Percentiles rank a stretch among this genome's conserved stretches.
Conservation (phyloP, 2,888 invertebrate genomes). For the Oeneis ivallda region DNA sequence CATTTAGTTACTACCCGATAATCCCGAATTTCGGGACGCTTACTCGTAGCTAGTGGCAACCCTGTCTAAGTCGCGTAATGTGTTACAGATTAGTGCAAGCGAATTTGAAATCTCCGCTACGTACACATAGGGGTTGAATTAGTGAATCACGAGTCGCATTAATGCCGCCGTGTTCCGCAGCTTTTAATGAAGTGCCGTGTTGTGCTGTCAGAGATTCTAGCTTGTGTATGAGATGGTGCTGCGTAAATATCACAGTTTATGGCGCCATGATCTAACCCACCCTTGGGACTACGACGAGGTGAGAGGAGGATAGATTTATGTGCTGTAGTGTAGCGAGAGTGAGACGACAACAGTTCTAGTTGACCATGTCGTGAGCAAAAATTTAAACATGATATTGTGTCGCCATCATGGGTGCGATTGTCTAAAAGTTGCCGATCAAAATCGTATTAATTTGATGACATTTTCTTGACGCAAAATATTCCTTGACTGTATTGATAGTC, state of each 20-base stretch:
- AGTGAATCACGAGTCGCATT: conserved; percentile 3
- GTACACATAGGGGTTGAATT: conserved; percentile 17
- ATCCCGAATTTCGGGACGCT: neutral
- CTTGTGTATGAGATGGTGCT: conserved; percentile 29
- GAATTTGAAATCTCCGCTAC: conserved; percentile 25
- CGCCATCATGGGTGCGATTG: no score
- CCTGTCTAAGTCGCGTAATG: conserved; percentile 21
- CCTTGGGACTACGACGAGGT: neutral
- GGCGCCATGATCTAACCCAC: neutral
- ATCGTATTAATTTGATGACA: no score
- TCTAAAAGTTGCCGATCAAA: no score
- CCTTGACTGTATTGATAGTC: no score
- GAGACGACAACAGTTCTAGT: no score
- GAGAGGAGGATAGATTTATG: no score
- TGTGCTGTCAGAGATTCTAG: conserved; percentile 29
- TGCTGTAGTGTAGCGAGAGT: no score
- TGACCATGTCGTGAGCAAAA: no score
- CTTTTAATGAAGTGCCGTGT: conserved; percentile 34
- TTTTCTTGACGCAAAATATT: no score
- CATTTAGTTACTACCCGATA: neutral
- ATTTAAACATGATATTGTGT: no score
- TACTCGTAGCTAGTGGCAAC: conserved; percentile 7
- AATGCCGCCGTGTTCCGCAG: conserved; percentile 28
- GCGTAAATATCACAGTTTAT: conserved; percentile 28
- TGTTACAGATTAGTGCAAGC: conserved; percentile 26